These are phyloP conservation scores for Scaeva pyrastri DNA, from an alignment of 2,888 invertebrate genomes.

Conservation along the genomic window DNA sequence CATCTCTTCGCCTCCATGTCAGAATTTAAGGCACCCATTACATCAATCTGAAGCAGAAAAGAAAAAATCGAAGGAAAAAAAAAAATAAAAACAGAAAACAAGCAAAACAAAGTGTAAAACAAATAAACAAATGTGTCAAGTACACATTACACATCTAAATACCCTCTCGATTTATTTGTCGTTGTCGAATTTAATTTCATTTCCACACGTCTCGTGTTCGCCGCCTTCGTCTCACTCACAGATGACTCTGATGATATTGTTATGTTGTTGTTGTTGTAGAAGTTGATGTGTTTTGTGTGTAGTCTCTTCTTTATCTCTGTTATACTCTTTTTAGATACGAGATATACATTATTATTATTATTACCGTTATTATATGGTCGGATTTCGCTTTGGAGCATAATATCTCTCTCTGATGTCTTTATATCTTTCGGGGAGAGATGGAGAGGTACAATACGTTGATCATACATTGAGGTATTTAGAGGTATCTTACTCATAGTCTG, in stretches of 20 bases:
- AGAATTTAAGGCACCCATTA: background rate
- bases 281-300: background rate
- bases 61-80: too few species aligned
- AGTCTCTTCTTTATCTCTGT: conserved; percentile 7
- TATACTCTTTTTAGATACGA: conserved; percentile 11
- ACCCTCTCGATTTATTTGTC: conserved; percentile 62
- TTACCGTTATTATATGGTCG: conserved; percentile 72
- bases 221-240: background rate
- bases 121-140: conserved; percentile 73
- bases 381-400: conserved; percentile 49
- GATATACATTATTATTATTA: conserved; percentile 52
- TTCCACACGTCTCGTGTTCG: conserved; percentile 11
- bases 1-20: background rate
- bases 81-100: conserved; percentile 14
- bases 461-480: conserved; percentile 31
- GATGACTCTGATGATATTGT: background rate
- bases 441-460: background rate
- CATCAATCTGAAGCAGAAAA: background rate
- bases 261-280: background rate
- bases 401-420: conserved; percentile 23
- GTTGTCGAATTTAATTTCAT: conserved; percentile 71
- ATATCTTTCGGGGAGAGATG: background rate
- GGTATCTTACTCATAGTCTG: conserved; percentile 37
- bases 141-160: conserved; percentile 48
- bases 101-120: conserved; percentile 46